A percentile compares a stretch with the other conserved stretches of the same genome.
Conservation (phyloP, 2,888 invertebrate genomes). For the Ophion ellenae region DNA sequence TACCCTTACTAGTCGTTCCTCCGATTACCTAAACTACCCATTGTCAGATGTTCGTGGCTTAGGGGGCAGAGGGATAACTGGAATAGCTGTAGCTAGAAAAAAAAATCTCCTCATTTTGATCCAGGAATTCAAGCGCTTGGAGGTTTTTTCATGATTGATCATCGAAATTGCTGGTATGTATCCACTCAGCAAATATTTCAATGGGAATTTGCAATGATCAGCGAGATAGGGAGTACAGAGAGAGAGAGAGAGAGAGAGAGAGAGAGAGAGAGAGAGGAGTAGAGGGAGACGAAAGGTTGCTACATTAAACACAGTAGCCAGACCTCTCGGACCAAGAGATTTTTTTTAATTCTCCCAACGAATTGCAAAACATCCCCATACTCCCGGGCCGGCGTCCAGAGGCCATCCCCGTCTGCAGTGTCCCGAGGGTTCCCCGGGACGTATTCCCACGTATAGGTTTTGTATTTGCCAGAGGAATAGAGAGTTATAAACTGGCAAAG, state of each 20-base stretch:
- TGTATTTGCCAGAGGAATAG: conserved; percentile 51
- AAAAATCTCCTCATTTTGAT: background rate
- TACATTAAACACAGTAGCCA: conserved; percentile 5
- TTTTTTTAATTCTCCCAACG: conserved; percentile 19
- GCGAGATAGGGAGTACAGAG: background rate
- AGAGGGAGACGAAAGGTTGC: background rate
- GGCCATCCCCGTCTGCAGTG: conserved; percentile 1
- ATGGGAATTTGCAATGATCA: background rate
- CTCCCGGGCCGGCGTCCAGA: conserved; percentile 25
- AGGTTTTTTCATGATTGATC: conserved; percentile 17
- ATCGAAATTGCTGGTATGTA: conserved; percentile 20
- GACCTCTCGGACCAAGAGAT: background rate
- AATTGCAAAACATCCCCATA: conserved; percentile 38
- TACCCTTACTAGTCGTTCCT: background rate
- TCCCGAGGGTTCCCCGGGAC: conserved; percentile 4
- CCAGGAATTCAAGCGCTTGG: background rate
- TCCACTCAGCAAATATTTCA: conserved; percentile 26
- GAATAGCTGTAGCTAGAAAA: background rate
- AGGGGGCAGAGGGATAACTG: background rate
- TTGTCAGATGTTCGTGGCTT: background rate
- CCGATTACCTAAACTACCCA: background rate
- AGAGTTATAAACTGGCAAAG: conserved; percentile 58
- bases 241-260: background rate
- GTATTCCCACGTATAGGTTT: conserved; percentile 30
- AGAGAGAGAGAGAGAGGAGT: background rate